A percentile compares a stretch with the other conserved stretches of the same genome.
phyloP scores from a whole-genome alignment of 2,797 vertebrate genomes.

The Peromyscus melanophrys region DNA sequence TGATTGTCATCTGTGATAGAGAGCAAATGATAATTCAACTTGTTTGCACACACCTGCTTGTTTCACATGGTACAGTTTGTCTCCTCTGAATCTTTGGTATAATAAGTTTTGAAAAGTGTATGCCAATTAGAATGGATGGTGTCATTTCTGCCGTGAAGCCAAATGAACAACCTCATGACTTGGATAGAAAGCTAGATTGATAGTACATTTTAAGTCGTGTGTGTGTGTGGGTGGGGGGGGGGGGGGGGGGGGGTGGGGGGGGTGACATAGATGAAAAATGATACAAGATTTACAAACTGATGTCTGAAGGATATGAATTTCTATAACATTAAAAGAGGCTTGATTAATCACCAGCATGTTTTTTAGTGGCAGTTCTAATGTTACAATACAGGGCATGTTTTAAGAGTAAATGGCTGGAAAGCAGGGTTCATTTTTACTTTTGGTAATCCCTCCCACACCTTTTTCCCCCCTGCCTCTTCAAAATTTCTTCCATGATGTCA shows the following conservation, averaged over 20 bases:
- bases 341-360: slow-evolving; percentile 14
- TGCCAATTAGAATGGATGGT: not conserved
- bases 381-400: slow-evolving; percentile 20
- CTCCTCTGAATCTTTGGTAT: slow-evolving; percentile 44
- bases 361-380: slow-evolving; percentile 31
- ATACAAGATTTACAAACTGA: not conserved
- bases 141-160: not conserved
- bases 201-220: not conserved
- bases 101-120: slow-evolving; percentile 46
- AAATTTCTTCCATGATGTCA: slow-evolving; percentile 64
- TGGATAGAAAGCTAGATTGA: not conserved
- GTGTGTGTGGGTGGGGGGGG: too few species aligned
- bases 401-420: slow-evolving; percentile 39
- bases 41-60: not conserved
- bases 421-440: slow-evolving; percentile 40
- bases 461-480: not conserved
- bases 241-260: not conserved
- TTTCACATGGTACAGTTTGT: not conserved
- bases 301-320: slow-evolving; percentile 46
- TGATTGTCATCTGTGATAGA: not conserved
- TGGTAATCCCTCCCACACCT: not conserved
- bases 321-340: slow-evolving; percentile 42
- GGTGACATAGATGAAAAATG: not conserved
- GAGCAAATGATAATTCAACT: not conserved
- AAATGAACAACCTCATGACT: not conserved